These are phyloP conservation scores for Megaceryle alcyon DNA, from an alignment of 2,797 vertebrate genomes.

Conservation along the genomic window DNA sequence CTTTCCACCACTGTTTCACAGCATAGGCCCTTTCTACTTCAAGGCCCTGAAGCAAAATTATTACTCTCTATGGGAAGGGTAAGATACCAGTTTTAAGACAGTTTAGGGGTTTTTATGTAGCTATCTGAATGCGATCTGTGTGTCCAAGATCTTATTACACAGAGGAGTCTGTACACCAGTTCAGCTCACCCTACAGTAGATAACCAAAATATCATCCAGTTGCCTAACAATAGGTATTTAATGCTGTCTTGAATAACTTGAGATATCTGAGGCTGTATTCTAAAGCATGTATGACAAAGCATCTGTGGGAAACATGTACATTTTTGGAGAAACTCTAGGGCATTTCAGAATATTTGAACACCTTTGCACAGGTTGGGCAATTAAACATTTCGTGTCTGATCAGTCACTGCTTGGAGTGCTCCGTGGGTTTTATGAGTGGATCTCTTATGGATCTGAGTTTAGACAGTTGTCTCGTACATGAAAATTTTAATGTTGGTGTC, in stretches of 20 bases:
- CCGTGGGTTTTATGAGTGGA: accelerated
- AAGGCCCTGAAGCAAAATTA: neutral
- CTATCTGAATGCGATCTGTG: neutral
- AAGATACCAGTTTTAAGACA: neutral
- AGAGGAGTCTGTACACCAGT: neutral
- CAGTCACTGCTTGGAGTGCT: neutral
- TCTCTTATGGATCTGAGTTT: neutral
- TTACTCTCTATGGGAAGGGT: neutral
- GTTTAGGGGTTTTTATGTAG: neutral
- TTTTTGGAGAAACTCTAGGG: neutral
- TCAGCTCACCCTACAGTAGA: neutral
- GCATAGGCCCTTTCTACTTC: neutral
- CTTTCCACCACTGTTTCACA: neutral
- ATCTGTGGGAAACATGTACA: neutral
- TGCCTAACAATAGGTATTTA: neutral
- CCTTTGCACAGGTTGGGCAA: neutral
- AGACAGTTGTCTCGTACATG: neutral
- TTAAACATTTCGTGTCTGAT: neutral
- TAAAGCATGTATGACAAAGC: neutral
- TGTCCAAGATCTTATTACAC: neutral
- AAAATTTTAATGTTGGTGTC: neutral
- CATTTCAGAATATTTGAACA: neutral
- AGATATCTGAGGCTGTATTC: neutral
- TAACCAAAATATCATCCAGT: neutral
- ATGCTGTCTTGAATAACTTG: neutral